Percentiles rank a stretch among this genome's conserved stretches.
These are phyloP conservation scores for Brachypterus glaber DNA, from an alignment of 2,888 invertebrate species.

Conservation along the genomic window DNA sequence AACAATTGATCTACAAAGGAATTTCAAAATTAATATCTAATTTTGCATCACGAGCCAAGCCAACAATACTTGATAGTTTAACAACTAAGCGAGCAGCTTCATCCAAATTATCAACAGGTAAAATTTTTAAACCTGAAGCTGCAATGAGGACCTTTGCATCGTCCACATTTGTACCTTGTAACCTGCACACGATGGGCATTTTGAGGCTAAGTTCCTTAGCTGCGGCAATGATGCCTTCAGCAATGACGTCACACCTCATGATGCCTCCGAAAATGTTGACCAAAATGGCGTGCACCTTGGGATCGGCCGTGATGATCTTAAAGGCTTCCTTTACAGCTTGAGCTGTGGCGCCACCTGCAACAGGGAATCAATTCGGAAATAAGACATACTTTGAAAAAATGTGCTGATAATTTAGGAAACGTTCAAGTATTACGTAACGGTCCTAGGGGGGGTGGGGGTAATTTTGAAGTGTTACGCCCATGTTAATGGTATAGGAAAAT, in stretches of 20 bases:
- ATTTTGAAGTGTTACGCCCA: no score
- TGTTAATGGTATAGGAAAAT: no score
- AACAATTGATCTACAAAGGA: slow-evolving; percentile 31
- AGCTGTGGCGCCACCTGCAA: slow-evolving; percentile 90
- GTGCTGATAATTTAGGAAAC: no score
- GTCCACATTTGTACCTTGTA: slow-evolving; percentile 81
- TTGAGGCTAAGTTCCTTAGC: slow-evolving; percentile 84
- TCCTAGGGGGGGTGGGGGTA: no score
- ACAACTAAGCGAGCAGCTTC: slow-evolving; percentile 73
- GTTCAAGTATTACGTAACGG: no score
- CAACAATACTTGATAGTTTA: slow-evolving; percentile 67
- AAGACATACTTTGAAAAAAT: no score
- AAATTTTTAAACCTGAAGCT: slow-evolving; percentile 62
- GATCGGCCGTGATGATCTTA: slow-evolving; percentile 90
- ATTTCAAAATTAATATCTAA: slow-evolving; percentile 74
- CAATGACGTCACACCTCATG: slow-evolving; percentile 96
- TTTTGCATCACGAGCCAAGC: slow-evolving; percentile 64
- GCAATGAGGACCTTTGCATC: slow-evolving; percentile 75
- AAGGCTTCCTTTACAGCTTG: slow-evolving; percentile 90
- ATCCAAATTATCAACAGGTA: slow-evolving; percentile 72
- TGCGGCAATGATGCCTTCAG: slow-evolving; percentile 90
- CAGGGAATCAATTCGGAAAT: no score
- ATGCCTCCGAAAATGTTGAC: slow-evolving; percentile 98
- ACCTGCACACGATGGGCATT: slow-evolving; percentile 86
- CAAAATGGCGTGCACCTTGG: slow-evolving; percentile 82